Base-by-base conservation (phyloP, 2,113 vertebrate genomes). In the Asarcornis scutulata region DNA sequence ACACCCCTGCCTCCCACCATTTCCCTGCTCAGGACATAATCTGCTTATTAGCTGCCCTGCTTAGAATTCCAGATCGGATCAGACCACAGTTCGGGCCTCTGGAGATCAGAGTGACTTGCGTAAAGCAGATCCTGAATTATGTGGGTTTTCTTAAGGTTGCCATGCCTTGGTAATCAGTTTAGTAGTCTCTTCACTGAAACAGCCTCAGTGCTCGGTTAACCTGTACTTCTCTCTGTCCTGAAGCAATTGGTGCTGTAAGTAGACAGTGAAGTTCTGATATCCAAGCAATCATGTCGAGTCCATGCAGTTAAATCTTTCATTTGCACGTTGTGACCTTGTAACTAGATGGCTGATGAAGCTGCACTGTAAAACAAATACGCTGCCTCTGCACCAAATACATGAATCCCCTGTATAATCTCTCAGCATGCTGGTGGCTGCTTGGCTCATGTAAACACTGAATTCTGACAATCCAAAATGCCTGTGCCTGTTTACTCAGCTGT, bases 51-150 rank as follows among this genome's bases (percentile, higher is more conserved):
- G 89, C 44, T 59, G 85, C 40, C 50, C 73, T 91, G 63, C 77
- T 97, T 93, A 64, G 91, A 93, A 97, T 97, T 97, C 94, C 97
- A 85, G 72, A 34, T 80, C 0, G 1, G 96, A 96, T 96, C 83
- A 95, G 80, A 84, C 69, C 69, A 64, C 40, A 25, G 7, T 78
- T 64, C 92, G 58, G 53, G 83, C 60, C 83, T 84, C 81, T 42
- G 53, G 67, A 77, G 88, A 40, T 90, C 88, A 95, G 73, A 38
- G 32, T 22, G 50, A 29, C 34, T 90, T 68, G 69, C 26, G 15
- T 17, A 91, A 82, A 89, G 74, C 91, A 89, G 87, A 60, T 60
- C 48, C 59, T 83, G 68, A 40, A 66, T 58, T 2, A 9, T 55
- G 36, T 53, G 60, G 38, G 29, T 46, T 89, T 95, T 91, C 73